Percentiles rank a stretch among this genome's conserved stretches.
These are phyloP conservation scores for Cremastinae sp. DNA, from an alignment of 2,888 invertebrate genomes.

Conservation along the genomic window DNA sequence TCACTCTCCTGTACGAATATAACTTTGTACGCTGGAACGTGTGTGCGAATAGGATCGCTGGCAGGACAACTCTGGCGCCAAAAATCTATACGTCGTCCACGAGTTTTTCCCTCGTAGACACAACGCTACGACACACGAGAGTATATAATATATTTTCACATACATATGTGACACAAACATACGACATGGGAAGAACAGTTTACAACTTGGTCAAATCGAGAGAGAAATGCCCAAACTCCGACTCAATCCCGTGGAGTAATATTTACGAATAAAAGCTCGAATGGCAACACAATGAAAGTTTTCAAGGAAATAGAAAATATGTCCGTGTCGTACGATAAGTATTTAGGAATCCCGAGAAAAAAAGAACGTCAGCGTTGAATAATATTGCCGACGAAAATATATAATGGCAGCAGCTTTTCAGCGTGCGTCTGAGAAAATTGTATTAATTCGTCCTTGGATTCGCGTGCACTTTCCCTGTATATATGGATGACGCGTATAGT, in stretches of 20 bases:
- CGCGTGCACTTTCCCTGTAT: neutral
- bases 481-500: neutral
- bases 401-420: constrained; percentile 13
- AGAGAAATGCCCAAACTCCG: constrained; percentile 14
- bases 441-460: constrained; percentile 27
- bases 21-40: constrained; percentile 11
- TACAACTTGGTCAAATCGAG: constrained; percentile 52
- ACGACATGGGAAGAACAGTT: constrained; percentile 65
- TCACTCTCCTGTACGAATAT: neutral
- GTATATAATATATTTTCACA: too few species aligned
- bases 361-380: too few species aligned
- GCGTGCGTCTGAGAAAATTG: constrained; percentile 33
- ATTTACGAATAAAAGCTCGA: too few species aligned
- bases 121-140: constrained; percentile 42
- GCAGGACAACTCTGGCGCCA: constrained; percentile 54
- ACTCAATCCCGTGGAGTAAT: neutral
- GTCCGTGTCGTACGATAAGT: too few species aligned
- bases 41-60: neutral
- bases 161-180: constrained; percentile 65
- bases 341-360: too few species aligned
- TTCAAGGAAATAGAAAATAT: too few species aligned
- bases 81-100: constrained; percentile 59
- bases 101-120: constrained; percentile 42
- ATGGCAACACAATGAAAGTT: neutral
- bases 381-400: constrained; percentile 6